Evolutionary conservation across 1,140 invertebrate species (phyloP), one percentile per base, ranked within the genome.

Genomic region (Trachelipus rathkii): DNA sequence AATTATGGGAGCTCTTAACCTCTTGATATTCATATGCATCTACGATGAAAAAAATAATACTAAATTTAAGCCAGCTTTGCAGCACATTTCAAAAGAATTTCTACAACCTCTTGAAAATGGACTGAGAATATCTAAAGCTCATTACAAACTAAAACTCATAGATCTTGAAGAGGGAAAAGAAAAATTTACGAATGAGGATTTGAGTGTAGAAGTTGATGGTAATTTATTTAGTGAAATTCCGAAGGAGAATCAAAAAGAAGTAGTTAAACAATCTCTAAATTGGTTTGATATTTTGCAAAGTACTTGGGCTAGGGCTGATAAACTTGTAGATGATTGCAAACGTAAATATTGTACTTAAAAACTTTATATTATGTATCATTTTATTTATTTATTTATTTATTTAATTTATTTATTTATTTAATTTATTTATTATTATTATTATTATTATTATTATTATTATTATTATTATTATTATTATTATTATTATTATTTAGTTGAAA

Each of bases 221-320:
- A 19, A 19, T 19, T 60, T 19, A 13, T 15, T 60, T 60, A 3
- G 3, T 15, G 50, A 8, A 60, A 60, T 60, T 15, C 19, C 50
- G 3, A 60, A 15, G 11, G 50, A 60, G 19, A 13, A 60, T 15
- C 11, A 60, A 60, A 60, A 60, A 8, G 50, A 60, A 60, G 19
- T 60, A 19, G 8, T 60, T 60, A 15, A 4, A 19, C 50, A 60
- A 4, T 13, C 50, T 60, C 19, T 60, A 60, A 60, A 60, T 60
- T 60, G 50, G 50, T 60, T 60, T 60, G 50, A 60, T 60, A 60
- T 60, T 3, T 15, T 60, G 50, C 50, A 60, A 60, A 60, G 50
- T 8, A 60, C 19, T 60, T 60, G 50, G 50, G 50, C 50, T 15
- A 60, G 50, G 8, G 50, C 50, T 2, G 8, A 60, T 60, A 60